These are phyloP conservation scores for Masticophis lateralis DNA, from an alignment of 2,797 vertebrate genomes.

Conservation along the genomic window DNA sequence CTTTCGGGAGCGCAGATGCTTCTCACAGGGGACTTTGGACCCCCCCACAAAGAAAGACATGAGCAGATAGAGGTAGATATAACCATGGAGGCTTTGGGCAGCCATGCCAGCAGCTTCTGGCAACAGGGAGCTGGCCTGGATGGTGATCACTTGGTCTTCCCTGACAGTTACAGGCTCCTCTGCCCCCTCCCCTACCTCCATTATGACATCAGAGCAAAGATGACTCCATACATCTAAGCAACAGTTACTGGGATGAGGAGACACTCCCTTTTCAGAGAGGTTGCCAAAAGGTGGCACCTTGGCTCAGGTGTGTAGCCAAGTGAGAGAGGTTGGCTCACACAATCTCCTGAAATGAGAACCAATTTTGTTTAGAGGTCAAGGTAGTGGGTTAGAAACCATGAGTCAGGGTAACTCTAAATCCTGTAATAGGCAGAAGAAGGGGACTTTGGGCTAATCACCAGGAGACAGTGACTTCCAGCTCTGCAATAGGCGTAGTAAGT, in stretches of 20 bases:
- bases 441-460: not conserved
- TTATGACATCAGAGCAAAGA: conserved; percentile 14
- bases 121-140: not conserved
- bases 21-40: not conserved
- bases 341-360: not conserved
- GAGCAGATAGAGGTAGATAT: not conserved
- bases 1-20: not conserved
- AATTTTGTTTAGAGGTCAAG: not conserved
- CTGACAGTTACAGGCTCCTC: not conserved
- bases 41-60: not conserved
- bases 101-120: not conserved
- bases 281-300: not conserved
- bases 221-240: not conserved
- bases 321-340: not conserved
- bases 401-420: not conserved
- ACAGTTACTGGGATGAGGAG: not conserved
- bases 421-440: not conserved
- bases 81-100: fast-evolving
- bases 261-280: not conserved
- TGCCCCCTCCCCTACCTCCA: not conserved
- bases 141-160: not conserved
- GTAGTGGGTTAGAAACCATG: not conserved
- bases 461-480: not conserved
- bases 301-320: not conserved
- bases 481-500: not conserved